Conservation (phyloP, 2,888 invertebrate species). For the Ophion slaviceki region DNA sequence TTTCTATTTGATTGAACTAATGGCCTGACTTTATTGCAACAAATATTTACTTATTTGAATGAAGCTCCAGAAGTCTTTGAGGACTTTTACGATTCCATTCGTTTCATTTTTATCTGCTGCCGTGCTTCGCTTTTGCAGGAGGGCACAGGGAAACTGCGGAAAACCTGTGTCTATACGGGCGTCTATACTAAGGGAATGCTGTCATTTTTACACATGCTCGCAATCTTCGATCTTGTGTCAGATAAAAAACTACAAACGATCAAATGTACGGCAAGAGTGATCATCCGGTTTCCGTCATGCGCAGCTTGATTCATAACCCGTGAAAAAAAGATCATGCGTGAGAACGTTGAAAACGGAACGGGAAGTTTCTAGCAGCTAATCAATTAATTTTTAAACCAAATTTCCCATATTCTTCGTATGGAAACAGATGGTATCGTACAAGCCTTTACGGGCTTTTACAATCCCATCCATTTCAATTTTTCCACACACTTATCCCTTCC, state of each 20-base stretch:
- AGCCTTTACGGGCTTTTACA: background rate
- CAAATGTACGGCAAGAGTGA: background rate
- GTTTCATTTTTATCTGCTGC: too few relatives aligned
- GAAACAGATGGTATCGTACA: too few relatives aligned
- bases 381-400: background rate
- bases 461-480: background rate
- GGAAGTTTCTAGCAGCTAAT: background rate
- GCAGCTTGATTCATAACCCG: background rate
- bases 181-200: background rate
- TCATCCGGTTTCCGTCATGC: background rate
- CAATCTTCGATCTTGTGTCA: constrained; percentile 4
- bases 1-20: too few relatives aligned
- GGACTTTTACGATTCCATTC: too few relatives aligned
- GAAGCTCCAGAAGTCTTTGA: too few relatives aligned
- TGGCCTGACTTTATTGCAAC: too few relatives aligned
- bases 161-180: too few relatives aligned
- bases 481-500: background rate
- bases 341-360: background rate
- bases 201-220: constrained; percentile 3
- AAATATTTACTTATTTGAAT: too few relatives aligned
- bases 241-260: constrained; percentile 11
- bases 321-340: background rate
- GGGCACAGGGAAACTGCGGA: too few relatives aligned
- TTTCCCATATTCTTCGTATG: background rate
- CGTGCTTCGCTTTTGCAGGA: too few relatives aligned